Percentiles rank a stretch among this genome's conserved stretches.
Conservation (phyloP, 2,113 vertebrate genomes). For the Murina feae region DNA sequence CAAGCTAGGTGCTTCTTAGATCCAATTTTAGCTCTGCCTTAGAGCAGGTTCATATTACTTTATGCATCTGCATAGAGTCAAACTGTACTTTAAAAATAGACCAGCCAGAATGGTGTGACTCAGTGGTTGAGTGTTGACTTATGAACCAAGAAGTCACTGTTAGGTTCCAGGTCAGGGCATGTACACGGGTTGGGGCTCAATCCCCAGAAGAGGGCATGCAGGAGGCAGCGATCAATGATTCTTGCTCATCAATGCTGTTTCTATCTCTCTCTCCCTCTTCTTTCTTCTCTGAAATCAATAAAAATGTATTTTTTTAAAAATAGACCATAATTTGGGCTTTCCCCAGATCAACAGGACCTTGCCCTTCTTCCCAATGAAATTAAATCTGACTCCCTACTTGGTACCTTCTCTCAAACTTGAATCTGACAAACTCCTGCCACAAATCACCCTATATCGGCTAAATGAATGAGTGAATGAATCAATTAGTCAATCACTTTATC, state of each 20-base stretch:
- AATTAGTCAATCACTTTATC: background rate
- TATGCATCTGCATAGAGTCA: constrained; percentile 13
- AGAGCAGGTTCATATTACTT: background rate
- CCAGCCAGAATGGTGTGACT: background rate
- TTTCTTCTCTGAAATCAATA: no score
- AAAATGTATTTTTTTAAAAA: constrained; percentile 30
- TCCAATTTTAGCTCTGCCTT: constrained; percentile 14
- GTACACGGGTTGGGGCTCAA: no score
- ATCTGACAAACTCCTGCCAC: background rate
- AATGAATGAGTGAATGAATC: background rate
- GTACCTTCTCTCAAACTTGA: background rate
- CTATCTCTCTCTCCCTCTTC: no score
- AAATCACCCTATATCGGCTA: background rate
- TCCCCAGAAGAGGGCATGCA: no score
- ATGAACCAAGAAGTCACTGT: no score
- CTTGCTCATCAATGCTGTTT: no score
- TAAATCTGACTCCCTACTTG: background rate
- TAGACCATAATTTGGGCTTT: constrained; percentile 2
- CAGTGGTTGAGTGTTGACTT: no score
- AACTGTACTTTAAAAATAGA: constrained; percentile 57
- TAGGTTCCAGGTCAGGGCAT: no score
- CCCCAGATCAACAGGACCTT: background rate
- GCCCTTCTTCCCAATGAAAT: background rate
- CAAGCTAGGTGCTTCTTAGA: background rate
- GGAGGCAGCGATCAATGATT: no score